Percentiles rank a stretch among this genome's conserved stretches.
Evolutionary conservation across 2,113 vertebrate species (phyloP).

Genomic region (Malaclemys terrapin): DNA sequence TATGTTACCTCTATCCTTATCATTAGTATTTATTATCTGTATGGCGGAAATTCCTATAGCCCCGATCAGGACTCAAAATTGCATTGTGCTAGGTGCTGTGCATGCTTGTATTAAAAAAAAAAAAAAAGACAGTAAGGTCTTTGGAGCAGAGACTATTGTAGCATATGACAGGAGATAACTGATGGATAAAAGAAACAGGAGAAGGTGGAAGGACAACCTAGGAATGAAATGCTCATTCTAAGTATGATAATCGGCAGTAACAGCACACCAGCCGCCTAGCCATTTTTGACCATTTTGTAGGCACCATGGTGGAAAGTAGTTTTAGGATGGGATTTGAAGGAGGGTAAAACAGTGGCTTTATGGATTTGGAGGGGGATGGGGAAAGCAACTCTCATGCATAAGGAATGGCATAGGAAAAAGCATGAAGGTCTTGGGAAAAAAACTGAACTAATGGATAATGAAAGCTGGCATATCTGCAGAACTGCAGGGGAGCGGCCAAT

Average conservation of each 20-base stretch:
- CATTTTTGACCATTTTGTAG: not conserved
- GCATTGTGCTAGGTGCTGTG: not conserved
- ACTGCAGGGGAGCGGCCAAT: not conserved
- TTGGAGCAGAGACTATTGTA: too few relatives aligned
- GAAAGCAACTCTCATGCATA: not conserved
- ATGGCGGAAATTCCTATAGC: not conserved
- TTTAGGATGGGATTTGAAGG: not conserved
- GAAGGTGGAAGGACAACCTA: not conserved
- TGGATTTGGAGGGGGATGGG: not conserved
- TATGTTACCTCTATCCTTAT: too few relatives aligned
- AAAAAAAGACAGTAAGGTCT: conserved; percentile 1
- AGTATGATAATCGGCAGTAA: not conserved
- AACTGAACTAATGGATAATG: not conserved
- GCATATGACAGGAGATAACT: not conserved
- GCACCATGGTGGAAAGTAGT: not conserved
- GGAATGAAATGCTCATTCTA: not conserved
- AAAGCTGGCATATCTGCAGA: not conserved
- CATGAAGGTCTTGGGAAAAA: not conserved
- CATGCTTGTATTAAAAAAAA: not conserved
- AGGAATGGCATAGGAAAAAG: not conserved
- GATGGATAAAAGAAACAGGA: conserved; percentile 16
- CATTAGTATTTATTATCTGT: too few relatives aligned
- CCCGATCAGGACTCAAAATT: not conserved
- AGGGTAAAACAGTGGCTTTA: not conserved
- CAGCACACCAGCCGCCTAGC: not conserved